phyloP scores from a whole-genome alignment of 30 jellyfish, hydroid and myxozoan species.

The Chrysaora quinquecirrha region DNA sequence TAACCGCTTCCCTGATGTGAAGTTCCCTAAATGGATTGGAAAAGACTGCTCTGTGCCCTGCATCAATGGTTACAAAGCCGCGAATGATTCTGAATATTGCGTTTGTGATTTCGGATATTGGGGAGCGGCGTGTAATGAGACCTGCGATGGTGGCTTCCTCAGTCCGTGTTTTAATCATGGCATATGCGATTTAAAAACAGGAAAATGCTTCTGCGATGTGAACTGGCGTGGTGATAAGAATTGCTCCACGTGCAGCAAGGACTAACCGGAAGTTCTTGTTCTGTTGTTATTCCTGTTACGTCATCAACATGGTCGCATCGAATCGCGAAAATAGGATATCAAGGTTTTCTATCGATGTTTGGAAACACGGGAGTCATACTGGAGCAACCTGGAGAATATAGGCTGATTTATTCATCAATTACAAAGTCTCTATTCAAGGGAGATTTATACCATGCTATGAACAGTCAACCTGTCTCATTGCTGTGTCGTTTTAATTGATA shows the following conservation, averaged over 20 bases:
- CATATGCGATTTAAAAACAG: conserved; percentile 43
- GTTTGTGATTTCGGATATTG: conserved; percentile 64
- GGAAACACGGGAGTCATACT: conserved; percentile 37
- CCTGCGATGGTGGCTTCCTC: conserved; percentile 61
- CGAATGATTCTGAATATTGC: conserved; percentile 10
- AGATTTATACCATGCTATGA: conserved; percentile 45
- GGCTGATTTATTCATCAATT: conserved; percentile 40
- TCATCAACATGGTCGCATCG: conserved; percentile 1
- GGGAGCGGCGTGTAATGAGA: conserved; percentile 58
- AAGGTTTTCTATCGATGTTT: conserved; percentile 44
- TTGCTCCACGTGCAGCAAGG: conserved; percentile 51
- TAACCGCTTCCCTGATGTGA: conserved; percentile 31
- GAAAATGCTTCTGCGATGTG: conserved; percentile 41
- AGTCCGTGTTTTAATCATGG: conserved; percentile 71
- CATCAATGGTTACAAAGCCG: conserved; percentile 41
- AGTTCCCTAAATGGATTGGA: conserved; percentile 68
- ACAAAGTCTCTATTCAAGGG: conserved; percentile 29
- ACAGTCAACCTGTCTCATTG: conserved; percentile 33
- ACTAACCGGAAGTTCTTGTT: conserved; percentile 51
- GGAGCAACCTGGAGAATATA: conserved; percentile 23
- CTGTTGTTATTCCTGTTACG: background rate
- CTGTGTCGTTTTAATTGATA: conserved; percentile 17
- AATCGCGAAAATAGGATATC: conserved; percentile 36
- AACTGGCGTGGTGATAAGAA: conserved; percentile 52
- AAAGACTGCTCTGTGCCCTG: conserved; percentile 51